Percentiles rank a stretch among this genome's conserved stretches.
Conservation (phyloP, 2,888 invertebrate genomes). For the Lasiommata megera region DNA sequence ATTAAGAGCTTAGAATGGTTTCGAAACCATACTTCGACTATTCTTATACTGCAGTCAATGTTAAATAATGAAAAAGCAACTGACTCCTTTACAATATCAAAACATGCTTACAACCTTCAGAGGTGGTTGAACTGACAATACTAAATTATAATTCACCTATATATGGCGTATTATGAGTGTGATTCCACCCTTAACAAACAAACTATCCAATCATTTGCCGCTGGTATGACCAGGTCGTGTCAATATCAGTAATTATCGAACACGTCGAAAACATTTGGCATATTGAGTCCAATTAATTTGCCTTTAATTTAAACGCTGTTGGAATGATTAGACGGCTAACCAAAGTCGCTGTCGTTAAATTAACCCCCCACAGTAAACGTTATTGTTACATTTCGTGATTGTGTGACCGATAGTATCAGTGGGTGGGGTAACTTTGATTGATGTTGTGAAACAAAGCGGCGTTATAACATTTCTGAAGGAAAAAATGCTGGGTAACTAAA, state of each 20-base stretch:
- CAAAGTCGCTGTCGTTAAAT: conserved; percentile 3
- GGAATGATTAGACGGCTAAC: conserved; percentile 6
- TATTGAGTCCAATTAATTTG: not conserved
- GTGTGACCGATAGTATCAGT: conserved; percentile 23
- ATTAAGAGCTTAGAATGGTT: too few relatives aligned
- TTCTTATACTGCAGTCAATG: too few relatives aligned
- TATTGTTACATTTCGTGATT: conserved; percentile 26
- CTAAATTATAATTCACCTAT: not conserved
- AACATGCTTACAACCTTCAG: too few relatives aligned
- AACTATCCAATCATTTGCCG: not conserved
- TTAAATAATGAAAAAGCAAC: too few relatives aligned
- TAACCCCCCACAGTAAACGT: conserved; percentile 8
- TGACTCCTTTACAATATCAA: too few relatives aligned
- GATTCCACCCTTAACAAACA: too few relatives aligned
- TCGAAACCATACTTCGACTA: too few relatives aligned
- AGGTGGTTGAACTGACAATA: too few relatives aligned
- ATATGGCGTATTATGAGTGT: not conserved
- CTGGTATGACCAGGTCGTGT: not conserved
- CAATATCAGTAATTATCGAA: not conserved
- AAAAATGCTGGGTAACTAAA: too few relatives aligned
- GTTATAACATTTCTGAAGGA: not conserved
- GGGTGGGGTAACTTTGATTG: conserved; percentile 31
- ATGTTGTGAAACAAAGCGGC: conserved; percentile 26
- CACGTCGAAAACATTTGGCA: not conserved
- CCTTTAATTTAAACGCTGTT: conserved; percentile 5